Base-by-base conservation (phyloP, 2,113 vertebrate genomes). In the Nannospalax galili region DNA sequence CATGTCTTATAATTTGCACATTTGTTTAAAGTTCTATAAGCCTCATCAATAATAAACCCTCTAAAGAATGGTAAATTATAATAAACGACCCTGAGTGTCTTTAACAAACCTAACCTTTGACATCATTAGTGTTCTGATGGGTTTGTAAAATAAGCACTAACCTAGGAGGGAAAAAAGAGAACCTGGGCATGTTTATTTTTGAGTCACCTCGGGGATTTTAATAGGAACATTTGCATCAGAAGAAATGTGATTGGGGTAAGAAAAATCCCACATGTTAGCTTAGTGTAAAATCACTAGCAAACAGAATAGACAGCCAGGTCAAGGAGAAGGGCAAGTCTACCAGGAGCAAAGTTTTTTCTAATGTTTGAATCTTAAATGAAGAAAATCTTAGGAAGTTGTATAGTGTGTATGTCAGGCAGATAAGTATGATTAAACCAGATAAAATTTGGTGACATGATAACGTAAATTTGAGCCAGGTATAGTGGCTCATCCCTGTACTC, bases 101-200 rank as follows among this genome's bases (percentile, higher is more conserved):
- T 96, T 98, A 97, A 95, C 81, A 96, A 95, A 92, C 80, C 94
- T 98, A 97, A 98, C 98, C 97, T 98, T 98, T 98, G 98, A 90
- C 97, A 95, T 98, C 97, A 97, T 98, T 98, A 97, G 92, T 96
- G 26, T 26, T 89, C 70, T 84, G 89, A 97, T 98, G 95, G 94
- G 88, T 94, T 96, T 95, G 94, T 92, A 91, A 93, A 95, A 92
- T 91, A 97, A 96, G 40, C 95, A 67, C 84, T 70, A 80, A 79
- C 77, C 62, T 67, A 28, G 79, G 67, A 78, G 11, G 22, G 22
- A 52, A 24, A 40, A 79, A 58, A 96, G 16, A 69, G 87, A 92
- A 87, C 30, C 72, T 70, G 75, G 24, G 62, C 26, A 52, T 80
- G 62, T 88, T 96, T 92, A 82, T 60, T 89, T 45, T 86, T 79